Base-by-base conservation (phyloP, 1,140 invertebrate species). In the Heliconius hewitsoni region DNA sequence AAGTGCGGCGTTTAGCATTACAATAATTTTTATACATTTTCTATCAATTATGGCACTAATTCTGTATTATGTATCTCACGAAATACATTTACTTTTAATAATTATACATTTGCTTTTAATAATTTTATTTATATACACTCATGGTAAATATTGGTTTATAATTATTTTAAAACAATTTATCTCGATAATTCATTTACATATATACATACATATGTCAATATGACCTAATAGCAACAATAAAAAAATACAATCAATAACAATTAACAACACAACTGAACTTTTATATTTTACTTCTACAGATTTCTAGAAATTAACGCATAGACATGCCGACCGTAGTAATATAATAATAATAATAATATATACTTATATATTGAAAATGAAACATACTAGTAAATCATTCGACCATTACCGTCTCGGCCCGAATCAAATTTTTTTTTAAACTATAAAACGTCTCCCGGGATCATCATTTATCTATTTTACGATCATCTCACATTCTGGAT, bases 391-490 rank as follows among this genome's bases (percentile, higher is more conserved):
- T 60, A 73, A 73, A 78, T 55, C 66, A 73, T 60, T 42, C 11
- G 66, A 27, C 79, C 60, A 74, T 77, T 71, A 81, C 57, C 50
- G 34, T 42, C 55, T 77, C 16, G 60, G 60, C 8, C 11, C 81
- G 79, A 77, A 75, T 82, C 79, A 74, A 82, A 73, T 78, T 60
- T 11, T 72, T 80, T 78, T 83, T 83, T 78, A 82, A 72, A 82
- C 75, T 81, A 39, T 81, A 84, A 82, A 77, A 72, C 50, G 80
- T 81, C 76, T 78, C 73, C 19, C 16, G 80, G 42, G 76, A 75
- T 75, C 87, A 84, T 90, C 88, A 89, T 89, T 90, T 90, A 89
- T 86, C 86, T 87, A 87, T 81, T 91, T 91, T 89, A 91, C 86
- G 89, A 86, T 30, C 76, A 78, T 84, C 81, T 80, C 72, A 76